Percentiles rank a stretch among this genome's conserved stretches.
Conservation (phyloP, 2,113 vertebrate genomes). For the Gymnorhina tibicen region DNA sequence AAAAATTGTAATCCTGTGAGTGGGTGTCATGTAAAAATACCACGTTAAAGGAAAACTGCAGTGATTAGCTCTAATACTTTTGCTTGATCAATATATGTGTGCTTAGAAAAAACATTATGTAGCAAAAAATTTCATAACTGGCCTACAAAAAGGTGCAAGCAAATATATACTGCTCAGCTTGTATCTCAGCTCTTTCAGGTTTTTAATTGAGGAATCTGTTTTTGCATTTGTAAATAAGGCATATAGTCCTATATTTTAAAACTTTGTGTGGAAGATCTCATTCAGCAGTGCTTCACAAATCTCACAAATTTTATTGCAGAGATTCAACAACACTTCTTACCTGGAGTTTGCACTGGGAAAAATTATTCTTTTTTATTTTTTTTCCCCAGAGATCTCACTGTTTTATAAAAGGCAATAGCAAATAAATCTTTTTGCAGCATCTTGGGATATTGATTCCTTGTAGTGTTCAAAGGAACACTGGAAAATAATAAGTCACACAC, state of each 20-base stretch:
- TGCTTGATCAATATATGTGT: slow-evolving; percentile 22
- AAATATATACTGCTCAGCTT: not conserved
- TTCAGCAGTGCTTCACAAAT: not conserved
- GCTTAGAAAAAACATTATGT: slow-evolving; percentile 13
- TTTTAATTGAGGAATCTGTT: not conserved
- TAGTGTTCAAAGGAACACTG: not conserved
- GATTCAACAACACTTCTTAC: not conserved
- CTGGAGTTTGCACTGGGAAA: not conserved
- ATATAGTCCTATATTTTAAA: not conserved
- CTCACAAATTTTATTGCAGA: not conserved
- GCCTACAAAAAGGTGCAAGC: not conserved
- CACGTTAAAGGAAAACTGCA: slow-evolving; percentile 35
- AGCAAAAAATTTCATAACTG: not conserved
- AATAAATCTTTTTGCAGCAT: not conserved
- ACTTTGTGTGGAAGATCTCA: not conserved
- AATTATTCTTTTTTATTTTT: not conserved
- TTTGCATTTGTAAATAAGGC: not conserved
- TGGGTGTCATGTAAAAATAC: slow-evolving; percentile 38
- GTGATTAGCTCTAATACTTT: slow-evolving; percentile 43
- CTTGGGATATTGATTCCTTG: not conserved
- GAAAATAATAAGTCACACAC: not conserved
- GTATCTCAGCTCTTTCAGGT: not conserved
- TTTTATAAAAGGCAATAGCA: not conserved
- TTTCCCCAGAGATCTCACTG: not conserved
- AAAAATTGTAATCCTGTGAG: slow-evolving; percentile 45